phyloP scores from a whole-genome alignment of 2,113 vertebrate genomes.

The Larimichthys crocea region DNA sequence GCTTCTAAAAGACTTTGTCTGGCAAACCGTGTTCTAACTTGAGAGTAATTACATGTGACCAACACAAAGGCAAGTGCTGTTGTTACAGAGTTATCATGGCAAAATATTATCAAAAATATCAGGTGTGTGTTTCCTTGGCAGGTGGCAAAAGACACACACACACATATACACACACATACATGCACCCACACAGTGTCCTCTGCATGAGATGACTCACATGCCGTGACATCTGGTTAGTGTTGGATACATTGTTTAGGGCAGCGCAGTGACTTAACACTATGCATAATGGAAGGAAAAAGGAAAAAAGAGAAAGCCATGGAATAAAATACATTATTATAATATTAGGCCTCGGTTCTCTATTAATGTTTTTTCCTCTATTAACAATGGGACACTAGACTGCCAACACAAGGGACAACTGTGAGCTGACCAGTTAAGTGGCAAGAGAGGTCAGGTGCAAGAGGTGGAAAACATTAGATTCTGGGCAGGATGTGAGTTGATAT shows the following conservation, averaged over 20 bases:
- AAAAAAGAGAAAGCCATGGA: constrained; percentile 67
- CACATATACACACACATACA: constrained; percentile 11
- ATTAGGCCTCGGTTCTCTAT: constrained; percentile 43
- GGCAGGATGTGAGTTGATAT: neutral
- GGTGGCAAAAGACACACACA: constrained; percentile 44
- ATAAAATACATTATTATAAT: constrained; percentile 65
- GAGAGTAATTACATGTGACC: constrained; percentile 24
- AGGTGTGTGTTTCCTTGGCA: constrained; percentile 60
- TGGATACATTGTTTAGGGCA: constrained; percentile 71
- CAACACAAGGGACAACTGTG: constrained; percentile 39
- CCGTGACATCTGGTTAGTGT: constrained; percentile 76
- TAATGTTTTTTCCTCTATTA: constrained; percentile 62
- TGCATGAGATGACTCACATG: constrained; percentile 74
- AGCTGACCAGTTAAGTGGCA: constrained; percentile 9
- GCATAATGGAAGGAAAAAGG: constrained; percentile 76
- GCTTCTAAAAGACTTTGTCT: constrained; percentile 16
- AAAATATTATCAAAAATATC: constrained; percentile 42
- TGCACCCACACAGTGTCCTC: constrained; percentile 31
- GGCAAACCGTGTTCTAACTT: neutral
- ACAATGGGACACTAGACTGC: constrained; percentile 53
- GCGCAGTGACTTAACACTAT: constrained; percentile 49
- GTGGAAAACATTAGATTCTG: constrained; percentile 29
- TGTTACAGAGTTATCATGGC: constrained; percentile 14
- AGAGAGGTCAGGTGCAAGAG: neutral
- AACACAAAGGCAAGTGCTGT: neutral